A percentile compares a stretch with the other conserved stretches of the same genome.
Conservation (phyloP, 2,113 vertebrate species). For the Limnothrissa miodon region DNA sequence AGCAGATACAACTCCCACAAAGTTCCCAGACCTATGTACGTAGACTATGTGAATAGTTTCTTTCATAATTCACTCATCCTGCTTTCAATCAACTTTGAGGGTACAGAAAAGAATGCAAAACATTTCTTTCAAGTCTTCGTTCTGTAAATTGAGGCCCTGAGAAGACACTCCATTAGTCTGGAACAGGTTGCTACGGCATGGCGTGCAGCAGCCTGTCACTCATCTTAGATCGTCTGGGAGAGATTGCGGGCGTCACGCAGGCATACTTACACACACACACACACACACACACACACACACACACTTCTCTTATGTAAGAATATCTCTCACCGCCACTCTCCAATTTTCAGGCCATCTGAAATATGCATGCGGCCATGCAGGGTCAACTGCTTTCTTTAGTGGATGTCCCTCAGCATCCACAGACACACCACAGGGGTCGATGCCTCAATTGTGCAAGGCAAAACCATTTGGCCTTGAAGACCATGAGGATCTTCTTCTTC, state of each 20-base stretch:
- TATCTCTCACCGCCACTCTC: neutral
- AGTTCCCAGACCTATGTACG: neutral
- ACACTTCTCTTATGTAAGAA: neutral
- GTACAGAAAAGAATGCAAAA: neutral
- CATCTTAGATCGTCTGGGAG: neutral
- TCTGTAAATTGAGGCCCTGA: neutral
- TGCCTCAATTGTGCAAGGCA: neutral
- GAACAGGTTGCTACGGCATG: neutral
- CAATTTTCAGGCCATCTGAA: neutral
- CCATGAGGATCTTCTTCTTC: neutral
- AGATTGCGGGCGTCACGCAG: neutral
- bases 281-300: neutral
- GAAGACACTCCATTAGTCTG: neutral
- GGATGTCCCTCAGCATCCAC: neutral
- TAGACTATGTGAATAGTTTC: neutral
- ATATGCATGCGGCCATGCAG: neutral
- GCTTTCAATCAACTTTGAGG: neutral
- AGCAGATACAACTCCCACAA: neutral
- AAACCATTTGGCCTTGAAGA: neutral
- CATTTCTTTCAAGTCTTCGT: neutral
- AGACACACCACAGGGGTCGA: neutral
- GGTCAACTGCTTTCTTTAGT: neutral
- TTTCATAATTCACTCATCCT: neutral
- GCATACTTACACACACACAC: too few relatives aligned
- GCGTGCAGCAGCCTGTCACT: neutral